Base-by-base conservation (phyloP, 2,113 vertebrate genomes). In the Semicossyphus pulcher region DNA sequence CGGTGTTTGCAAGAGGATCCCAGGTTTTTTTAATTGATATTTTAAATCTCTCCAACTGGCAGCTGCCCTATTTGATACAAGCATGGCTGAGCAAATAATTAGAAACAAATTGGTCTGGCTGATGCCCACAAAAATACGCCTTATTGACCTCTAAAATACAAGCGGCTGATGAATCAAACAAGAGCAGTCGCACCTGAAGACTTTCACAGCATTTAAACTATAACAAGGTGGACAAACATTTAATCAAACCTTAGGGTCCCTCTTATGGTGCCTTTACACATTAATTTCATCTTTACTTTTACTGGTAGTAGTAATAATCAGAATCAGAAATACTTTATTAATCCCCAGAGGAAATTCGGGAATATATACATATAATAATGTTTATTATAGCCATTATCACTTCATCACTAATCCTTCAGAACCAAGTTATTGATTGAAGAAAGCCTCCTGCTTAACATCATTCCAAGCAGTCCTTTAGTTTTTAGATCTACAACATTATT, bases 1-100 rank as follows among this genome's bases (percentile, higher is more conserved):
- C 45, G 59, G 48, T 80, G 71, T 78, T 76, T 65, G 23, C 23
- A 34, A 42, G 41, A 56, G 5, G 34, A 61, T 67, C n/a, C 12
- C 7, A 53, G 12, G 36, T 80, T 81, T 68, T n/a, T 72, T 51
- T 20, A 81, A 65, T 14, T 53, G 23, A 66, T 60, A 29, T 68
- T 66, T 59, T 34, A 61, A 60, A 72, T 78, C 73, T 41, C 49
- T 42, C 29, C 23, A 72, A 63, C 37, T 20, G 25, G n/a, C 56
- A 76, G 45, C 69, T 74, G 58, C 12, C 11, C n/a, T 51, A 4
- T 79, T 58, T 66, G 51, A 78, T 48, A 52, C 10, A 65, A 53
- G 67, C 44, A 54, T 70, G 61, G 37, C 42, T 77, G 45, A 74
- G 54, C 74, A 80, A 84, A 76, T 86, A 67, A 81, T 84, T 72